Evolutionary conservation across 2,113 vertebrate species (phyloP).

Genomic region (Eublepharis macularius): DNA sequence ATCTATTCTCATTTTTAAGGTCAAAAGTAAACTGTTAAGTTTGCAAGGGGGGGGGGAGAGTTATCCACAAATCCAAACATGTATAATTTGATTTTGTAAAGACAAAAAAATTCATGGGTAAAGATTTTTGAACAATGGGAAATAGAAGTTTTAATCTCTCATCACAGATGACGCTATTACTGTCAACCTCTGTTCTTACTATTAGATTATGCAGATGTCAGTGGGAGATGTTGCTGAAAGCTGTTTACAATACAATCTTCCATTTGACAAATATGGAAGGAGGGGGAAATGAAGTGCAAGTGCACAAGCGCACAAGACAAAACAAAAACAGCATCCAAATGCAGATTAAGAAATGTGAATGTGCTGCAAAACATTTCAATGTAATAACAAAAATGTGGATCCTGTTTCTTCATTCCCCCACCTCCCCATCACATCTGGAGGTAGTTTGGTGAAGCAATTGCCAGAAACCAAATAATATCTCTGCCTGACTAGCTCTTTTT

Average conservation of each 20-base stretch:
- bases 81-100: not conserved
- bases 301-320: conserved; percentile 54
- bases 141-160: conserved; percentile 26
- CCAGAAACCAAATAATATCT: conserved; percentile 74
- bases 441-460: conserved; percentile 74
- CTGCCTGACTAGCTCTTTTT: conserved; percentile 73
- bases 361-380: conserved; percentile 53
- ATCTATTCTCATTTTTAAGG: conserved; percentile 10
- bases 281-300: conserved; percentile 46
- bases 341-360: conserved; percentile 50
- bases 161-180: conserved; percentile 26
- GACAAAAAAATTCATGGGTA: conserved; percentile 1
- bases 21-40: not conserved
- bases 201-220: conserved; percentile 24
- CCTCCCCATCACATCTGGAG: conserved; percentile 75
- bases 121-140: conserved; percentile 30
- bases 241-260: conserved; percentile 50
- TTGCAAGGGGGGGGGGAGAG: not conserved
- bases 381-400: conserved; percentile 61
- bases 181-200: conserved; percentile 31
- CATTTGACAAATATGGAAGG: conserved; percentile 27
- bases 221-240: conserved; percentile 40
- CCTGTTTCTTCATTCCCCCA: conserved; percentile 48
- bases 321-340: conserved; percentile 49
- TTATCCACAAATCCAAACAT: not conserved